Evolutionary conservation across 2,113 vertebrate genomes (phyloP).

Genomic region (Crotalus helleri): DNA sequence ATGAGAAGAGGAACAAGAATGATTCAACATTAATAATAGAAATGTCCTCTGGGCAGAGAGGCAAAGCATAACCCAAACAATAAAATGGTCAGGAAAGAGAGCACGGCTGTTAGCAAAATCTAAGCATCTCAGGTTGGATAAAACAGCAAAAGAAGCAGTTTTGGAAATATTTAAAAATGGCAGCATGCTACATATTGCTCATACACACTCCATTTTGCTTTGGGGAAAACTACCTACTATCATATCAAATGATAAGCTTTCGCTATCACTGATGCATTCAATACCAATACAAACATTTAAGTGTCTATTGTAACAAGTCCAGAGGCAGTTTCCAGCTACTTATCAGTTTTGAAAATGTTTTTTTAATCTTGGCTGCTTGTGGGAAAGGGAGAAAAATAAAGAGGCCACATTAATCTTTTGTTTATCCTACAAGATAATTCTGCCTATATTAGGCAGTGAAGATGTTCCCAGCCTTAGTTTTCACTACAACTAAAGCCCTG

Average conservation of each 20-base stretch:
- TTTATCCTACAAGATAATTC: slow-evolving; percentile 17
- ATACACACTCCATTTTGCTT: slow-evolving; percentile 34
- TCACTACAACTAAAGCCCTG: background rate
- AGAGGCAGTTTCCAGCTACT: slow-evolving; percentile 26
- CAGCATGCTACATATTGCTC: slow-evolving; percentile 43
- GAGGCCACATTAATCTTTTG: background rate
- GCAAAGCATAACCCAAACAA: background rate
- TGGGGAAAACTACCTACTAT: slow-evolving; percentile 22
- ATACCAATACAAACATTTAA: background rate
- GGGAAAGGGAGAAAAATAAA: slow-evolving; percentile 37
- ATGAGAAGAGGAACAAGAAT: slow-evolving; percentile 21
- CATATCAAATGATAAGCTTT: slow-evolving; percentile 43
- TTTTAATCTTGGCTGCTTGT: slow-evolving; percentile 38
- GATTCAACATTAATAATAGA: slow-evolving; percentile 27
- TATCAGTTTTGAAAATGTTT: slow-evolving; percentile 36
- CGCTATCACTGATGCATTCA: slow-evolving; percentile 44
- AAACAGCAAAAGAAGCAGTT: slow-evolving; percentile 57
- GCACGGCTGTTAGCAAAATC: slow-evolving; percentile 27
- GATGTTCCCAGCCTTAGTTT: background rate
- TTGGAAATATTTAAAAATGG: slow-evolving; percentile 33
- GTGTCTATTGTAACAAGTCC: background rate
- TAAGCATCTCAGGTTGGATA: slow-evolving; percentile 38
- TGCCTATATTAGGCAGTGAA: slow-evolving; percentile 13
- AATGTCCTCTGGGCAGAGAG: background rate
- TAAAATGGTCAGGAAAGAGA: slow-evolving; percentile 32